A percentile compares a stretch with the other conserved stretches of the same genome.
phyloP scores from a whole-genome alignment of 2,888 invertebrate genomes.

The Dendrolimus pini region DNA sequence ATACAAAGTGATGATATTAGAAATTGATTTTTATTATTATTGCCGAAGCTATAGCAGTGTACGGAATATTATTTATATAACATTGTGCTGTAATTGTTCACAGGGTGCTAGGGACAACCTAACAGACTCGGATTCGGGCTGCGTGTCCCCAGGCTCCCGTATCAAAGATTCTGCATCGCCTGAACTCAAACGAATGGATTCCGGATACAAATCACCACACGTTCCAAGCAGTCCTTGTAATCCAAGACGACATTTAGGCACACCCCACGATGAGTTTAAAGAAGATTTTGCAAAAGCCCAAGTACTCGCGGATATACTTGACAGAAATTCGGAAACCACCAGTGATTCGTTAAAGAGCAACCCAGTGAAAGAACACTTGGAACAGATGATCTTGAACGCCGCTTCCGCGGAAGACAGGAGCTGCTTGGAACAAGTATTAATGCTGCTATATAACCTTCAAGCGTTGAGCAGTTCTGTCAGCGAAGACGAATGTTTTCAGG shows the following conservation, averaged over 20 bases:
- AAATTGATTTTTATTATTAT: no score
- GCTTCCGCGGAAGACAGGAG: slow-evolving; percentile 76
- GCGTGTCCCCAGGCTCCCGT: slow-evolving; percentile 71
- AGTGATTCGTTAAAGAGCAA: slow-evolving; percentile 65
- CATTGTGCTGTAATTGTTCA: slow-evolving; percentile 10
- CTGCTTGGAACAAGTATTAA: slow-evolving; percentile 79
- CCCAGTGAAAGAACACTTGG: slow-evolving; percentile 67
- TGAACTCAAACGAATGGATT: slow-evolving; percentile 72
- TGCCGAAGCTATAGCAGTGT: no score
- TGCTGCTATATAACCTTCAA: slow-evolving; percentile 78
- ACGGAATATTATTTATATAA: no score
- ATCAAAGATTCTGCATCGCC: slow-evolving; percentile 73
- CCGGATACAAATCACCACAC: slow-evolving; percentile 71
- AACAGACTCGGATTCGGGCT: slow-evolving; percentile 72
- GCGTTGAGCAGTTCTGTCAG: slow-evolving; percentile 72
- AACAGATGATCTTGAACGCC: slow-evolving; percentile 69
- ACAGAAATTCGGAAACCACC: slow-evolving; percentile 58
- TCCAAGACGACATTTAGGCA: slow-evolving; percentile 49
- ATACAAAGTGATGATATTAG: no score
- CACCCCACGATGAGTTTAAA: slow-evolving; percentile 64
- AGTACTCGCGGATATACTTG: slow-evolving; percentile 60
- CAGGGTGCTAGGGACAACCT: slow-evolving; percentile 72
- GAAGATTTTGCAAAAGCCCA: slow-evolving; percentile 71
- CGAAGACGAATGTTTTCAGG: slow-evolving; percentile 75
- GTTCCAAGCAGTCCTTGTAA: slow-evolving; percentile 64